Base-by-base conservation (phyloP, 2,888 invertebrate species). In the Drosophila demipolita region DNA sequence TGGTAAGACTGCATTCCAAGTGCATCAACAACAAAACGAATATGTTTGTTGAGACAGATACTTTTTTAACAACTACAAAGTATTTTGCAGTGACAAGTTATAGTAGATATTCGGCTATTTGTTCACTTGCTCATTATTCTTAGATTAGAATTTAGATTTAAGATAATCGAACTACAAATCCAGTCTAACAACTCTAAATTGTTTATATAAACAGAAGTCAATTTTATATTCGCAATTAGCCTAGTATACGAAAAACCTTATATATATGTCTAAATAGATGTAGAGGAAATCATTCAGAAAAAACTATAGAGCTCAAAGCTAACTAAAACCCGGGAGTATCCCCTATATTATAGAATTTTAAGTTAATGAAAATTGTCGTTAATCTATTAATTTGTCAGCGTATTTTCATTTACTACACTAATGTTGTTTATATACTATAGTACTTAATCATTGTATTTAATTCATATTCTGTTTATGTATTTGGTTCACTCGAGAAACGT, bases 1-100 rank as follows among this genome's bases (percentile, higher is more conserved):
- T 75, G 94, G 95, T 84, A 93, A 93, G 53, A 29, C 8, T 32
- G 17, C 9, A 23, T n/a, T 6, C 11, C 11, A 12, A n/a, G 4
- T 26, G 26, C 8, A 36, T 9, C n/a, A 7, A 17, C 8, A 23
- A 23, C 20, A 23, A 45, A 7, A 23, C 45, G 15, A 45, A 8
- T 15, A 23, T 15, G 7, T 45, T 45, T 23, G 12, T 1, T 7
- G 7, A 12, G 3, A 3, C 1, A 1, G 9, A n/a, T 8, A n/a
- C 38, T 9, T n/a, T 40, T n/a, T 38, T 40, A 23, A 7, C 15
- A 15, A 1, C 20, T 1, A 23, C 23, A 45, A 20, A 20, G 7
- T 36, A 1, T 4, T 5, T 35, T 35, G 35, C 12, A 5, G 5
- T 12, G 35, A 12, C 15, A 15, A 3, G 20, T 7, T 23, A 20